phyloP scores from a whole-genome alignment of 1,140 invertebrate species.

The Phymastichus coffea region DNA sequence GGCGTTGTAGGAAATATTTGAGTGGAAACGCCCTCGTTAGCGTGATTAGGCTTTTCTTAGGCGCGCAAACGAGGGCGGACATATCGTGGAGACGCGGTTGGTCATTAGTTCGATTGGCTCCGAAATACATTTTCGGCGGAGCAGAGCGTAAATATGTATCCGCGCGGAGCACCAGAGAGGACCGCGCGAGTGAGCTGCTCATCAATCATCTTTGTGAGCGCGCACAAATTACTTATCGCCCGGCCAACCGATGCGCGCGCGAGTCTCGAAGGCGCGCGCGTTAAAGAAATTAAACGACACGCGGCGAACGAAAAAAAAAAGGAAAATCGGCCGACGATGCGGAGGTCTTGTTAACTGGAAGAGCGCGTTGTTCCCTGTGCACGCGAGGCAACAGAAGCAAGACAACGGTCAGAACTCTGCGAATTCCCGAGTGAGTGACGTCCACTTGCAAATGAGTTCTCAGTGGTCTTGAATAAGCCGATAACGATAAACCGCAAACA shows the following conservation, averaged over 20 bases:
- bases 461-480: too few relatives aligned
- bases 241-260: constrained; percentile 20
- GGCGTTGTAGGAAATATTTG: neutral
- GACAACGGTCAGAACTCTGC: too few relatives aligned
- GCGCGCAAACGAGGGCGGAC: constrained; percentile 35
- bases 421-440: too few relatives aligned
- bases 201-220: constrained; percentile 49
- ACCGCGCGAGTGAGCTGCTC: constrained; percentile 26
- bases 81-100: constrained; percentile 40
- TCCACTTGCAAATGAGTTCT: too few relatives aligned
- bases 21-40: constrained; percentile 42
- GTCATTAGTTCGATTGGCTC: constrained; percentile 51
- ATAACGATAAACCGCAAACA: too few relatives aligned
- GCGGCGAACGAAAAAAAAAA: too few relatives aligned
- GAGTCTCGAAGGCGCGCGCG: constrained; percentile 7
- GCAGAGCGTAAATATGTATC: constrained; percentile 40
- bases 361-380: too few relatives aligned
- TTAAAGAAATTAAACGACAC: constrained; percentile 12
- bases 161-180: neutral
- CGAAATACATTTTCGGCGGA: constrained; percentile 40
- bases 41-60: constrained; percentile 29
- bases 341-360: too few relatives aligned
- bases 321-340: too few relatives aligned
- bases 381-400: too few relatives aligned
- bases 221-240: constrained; percentile 43